A percentile compares a stretch with the other conserved stretches of the same genome.
Evolutionary conservation across 2,888 invertebrate genomes (phyloP).

Genomic region (Exocentrus adspersus): DNA sequence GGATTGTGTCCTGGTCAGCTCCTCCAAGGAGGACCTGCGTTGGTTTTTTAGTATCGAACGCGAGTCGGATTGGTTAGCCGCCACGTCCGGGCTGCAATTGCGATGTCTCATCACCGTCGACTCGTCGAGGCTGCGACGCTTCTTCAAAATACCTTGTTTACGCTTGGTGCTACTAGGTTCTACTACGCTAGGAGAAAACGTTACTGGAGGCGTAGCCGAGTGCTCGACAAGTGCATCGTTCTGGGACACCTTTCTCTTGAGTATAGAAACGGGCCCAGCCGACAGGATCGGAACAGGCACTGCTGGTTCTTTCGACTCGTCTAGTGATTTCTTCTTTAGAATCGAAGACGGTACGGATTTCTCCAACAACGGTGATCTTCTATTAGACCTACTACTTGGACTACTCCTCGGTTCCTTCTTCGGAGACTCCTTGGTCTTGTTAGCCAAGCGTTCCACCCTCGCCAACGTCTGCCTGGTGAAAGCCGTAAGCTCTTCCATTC

Average conservation of each 20-base stretch:
- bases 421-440: conserved; percentile 58
- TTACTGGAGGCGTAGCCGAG: conserved; percentile 73
- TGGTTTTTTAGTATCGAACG: conserved; percentile 75
- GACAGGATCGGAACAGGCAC: conserved; percentile 35
- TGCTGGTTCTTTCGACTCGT: conserved; percentile 51
- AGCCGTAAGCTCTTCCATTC: conserved; percentile 73
- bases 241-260: conserved; percentile 68
- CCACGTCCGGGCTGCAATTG: conserved; percentile 77
- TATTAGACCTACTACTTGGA: conserved; percentile 14
- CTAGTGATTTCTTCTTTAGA: conserved; percentile 73
- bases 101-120: conserved; percentile 75
- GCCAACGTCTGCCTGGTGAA: conserved; percentile 75
- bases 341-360: conserved; percentile 65
- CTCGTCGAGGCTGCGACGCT: conserved; percentile 84
- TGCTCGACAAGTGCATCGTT: conserved; percentile 60
- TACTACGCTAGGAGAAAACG: conserved; percentile 81
- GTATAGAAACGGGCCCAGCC: conserved; percentile 66
- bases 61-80: conserved; percentile 70
- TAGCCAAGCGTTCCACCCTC: conserved; percentile 71
- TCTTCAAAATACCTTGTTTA: conserved; percentile 84
- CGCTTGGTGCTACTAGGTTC: conserved; percentile 72
- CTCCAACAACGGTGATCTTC: conserved; percentile 31
- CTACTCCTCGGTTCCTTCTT: conserved; percentile 40
- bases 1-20: conserved; percentile 71
- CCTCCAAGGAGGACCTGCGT: conserved; percentile 77